A percentile compares a stretch with the other conserved stretches of the same genome.
These are phyloP conservation scores for Atethmia centrago DNA, from an alignment of 2,888 invertebrate genomes.

Conservation along the genomic window DNA sequence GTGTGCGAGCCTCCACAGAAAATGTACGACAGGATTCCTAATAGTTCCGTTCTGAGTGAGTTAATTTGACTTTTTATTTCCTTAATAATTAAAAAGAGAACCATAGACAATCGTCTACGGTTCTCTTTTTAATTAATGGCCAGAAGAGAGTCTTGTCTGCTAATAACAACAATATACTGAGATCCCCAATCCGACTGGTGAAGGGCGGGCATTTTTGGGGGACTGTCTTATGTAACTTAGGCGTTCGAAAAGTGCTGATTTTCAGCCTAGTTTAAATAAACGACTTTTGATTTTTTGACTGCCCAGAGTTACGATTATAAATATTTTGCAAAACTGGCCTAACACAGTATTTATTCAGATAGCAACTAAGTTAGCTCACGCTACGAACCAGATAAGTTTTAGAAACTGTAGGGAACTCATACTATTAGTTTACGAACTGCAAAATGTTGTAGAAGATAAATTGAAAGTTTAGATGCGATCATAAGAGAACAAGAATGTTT, in stretches of 20 bases:
- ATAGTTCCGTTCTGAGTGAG: slow-evolving; percentile 61
- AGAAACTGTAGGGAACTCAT: slow-evolving; percentile 22
- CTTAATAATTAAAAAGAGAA: too few species aligned
- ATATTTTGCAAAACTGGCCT: too few species aligned
- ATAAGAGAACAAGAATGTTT: slow-evolving; percentile 18
- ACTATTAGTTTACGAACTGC: slow-evolving; percentile 29
- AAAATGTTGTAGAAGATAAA: slow-evolving; percentile 34
- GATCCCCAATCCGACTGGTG: background rate
- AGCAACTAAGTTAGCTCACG: slow-evolving; percentile 9
- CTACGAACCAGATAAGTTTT: slow-evolving; percentile 40
- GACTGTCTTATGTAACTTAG: too few species aligned
- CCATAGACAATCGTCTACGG: too few species aligned
- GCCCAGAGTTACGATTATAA: too few species aligned
- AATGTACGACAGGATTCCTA: slow-evolving; percentile 62
- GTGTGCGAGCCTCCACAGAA: slow-evolving; percentile 42
- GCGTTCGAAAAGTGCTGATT: too few species aligned
- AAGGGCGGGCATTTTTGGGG: too few species aligned
- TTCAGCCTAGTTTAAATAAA: too few species aligned
- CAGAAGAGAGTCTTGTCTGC: too few species aligned
- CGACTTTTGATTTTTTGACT: too few species aligned
- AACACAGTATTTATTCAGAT: too few species aligned
- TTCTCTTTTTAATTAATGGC: too few species aligned
- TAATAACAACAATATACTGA: background rate
- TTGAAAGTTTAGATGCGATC: slow-evolving; percentile 28
- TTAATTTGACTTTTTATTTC: slow-evolving; percentile 46